Base-by-base conservation (phyloP, 2,888 invertebrate species). In the Epistrophe eligans region DNA sequence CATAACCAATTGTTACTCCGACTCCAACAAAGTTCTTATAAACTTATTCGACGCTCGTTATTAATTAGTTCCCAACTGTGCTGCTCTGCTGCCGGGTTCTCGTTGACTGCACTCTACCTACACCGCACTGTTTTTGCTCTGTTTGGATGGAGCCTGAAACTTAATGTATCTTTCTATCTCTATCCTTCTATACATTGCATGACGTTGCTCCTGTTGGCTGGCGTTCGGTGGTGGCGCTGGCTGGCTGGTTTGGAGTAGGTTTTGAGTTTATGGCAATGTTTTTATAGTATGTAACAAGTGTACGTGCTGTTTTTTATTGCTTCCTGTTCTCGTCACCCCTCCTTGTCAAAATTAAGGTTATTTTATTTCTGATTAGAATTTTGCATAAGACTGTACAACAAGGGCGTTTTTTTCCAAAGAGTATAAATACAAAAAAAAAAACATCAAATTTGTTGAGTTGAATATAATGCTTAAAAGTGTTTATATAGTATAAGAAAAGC, bases 1-100 rank as follows among this genome's bases (percentile, higher is more conserved):
- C 58, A 84, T 66, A 76, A 84, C 79, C 79, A 79, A 38, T 84
- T 79, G 79, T 76, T 79, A 79, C 79, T 79, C 79, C 57, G 50
- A 58, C 70, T 45, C 45, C 45, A 48, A 45, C 66, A 62, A 62
- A 58, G 58, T 58, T 58, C 58, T 84, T 70, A 62, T 79, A 70
- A 79, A 84, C 71, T 79, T 79, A 76, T 58, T 52, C 64, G 57
- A 64, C 74, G 38, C 71, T 79, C 72, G 48, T 66, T 66, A 71
- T 79, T 84, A 79, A 84, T 84, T 84, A 84, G 79, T 76, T 76
- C 50, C 70, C 74, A 76, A 79, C 74, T 64, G 60, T 83, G 79
- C 32, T 52, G 77, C 13, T 38, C 32, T 52, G 77, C 52, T 35
- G 52, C 2, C 24, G 35, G 6, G 6, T 28, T 48, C 1, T 17